phyloP scores from a whole-genome alignment of 2,113 vertebrate species.

The Phrynosoma platyrhinos region DNA sequence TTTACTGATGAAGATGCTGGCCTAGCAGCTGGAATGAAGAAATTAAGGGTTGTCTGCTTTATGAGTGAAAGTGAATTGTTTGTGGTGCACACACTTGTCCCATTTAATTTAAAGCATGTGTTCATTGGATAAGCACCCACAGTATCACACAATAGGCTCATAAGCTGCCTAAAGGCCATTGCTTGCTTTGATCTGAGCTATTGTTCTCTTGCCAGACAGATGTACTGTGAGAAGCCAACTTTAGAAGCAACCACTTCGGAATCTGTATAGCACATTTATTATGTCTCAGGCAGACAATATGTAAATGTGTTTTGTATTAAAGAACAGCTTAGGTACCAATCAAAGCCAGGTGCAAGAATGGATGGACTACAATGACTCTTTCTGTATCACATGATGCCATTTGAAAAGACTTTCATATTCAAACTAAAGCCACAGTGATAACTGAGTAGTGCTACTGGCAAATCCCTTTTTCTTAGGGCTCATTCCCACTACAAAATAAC shows the following conservation, averaged over 20 bases:
- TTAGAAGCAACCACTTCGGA: conserved; percentile 27
- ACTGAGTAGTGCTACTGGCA: background rate
- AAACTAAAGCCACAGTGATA: background rate
- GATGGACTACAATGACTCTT: background rate
- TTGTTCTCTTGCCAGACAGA: conserved; percentile 50
- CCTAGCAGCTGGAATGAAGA: conserved; percentile 10
- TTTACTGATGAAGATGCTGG: conserved; percentile 35
- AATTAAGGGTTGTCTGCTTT: background rate
- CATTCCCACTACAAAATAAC: too few relatives aligned
- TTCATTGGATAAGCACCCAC: conserved; percentile 8
- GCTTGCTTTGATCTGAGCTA: conserved; percentile 41
- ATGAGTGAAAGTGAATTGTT: conserved; percentile 31
- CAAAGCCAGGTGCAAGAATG: conserved; percentile 25
- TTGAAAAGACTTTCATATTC: conserved; percentile 31
- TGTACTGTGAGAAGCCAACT: conserved; percentile 26
- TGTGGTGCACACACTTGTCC: conserved; percentile 1
- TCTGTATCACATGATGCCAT: conserved; percentile 9
- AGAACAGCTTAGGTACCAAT: conserved; percentile 23
- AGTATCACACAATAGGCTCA: conserved; percentile 37
- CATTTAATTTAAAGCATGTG: conserved; percentile 45
- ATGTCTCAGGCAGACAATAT: conserved; percentile 22
- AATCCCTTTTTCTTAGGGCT: background rate
- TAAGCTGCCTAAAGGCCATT: conserved; percentile 17
- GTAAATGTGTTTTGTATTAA: conserved; percentile 7
- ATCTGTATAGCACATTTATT: conserved; percentile 22